These are phyloP conservation scores for Lucilia cuprina DNA, from an alignment of 1,140 invertebrate genomes.

Conservation along the genomic window DNA sequence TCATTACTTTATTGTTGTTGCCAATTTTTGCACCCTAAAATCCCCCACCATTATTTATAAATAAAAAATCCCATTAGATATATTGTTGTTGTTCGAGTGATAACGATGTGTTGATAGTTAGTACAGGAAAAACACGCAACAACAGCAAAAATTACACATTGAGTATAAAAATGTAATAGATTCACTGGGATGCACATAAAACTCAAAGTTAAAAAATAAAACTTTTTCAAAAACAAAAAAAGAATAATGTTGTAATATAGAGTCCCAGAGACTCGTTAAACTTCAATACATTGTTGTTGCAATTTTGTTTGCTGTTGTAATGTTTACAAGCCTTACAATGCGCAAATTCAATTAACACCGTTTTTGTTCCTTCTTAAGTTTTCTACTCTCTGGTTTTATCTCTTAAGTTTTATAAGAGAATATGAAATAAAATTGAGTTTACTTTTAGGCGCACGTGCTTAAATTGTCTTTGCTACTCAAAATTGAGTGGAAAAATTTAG, in stretches of 20 bases:
- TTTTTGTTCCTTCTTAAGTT: too few species aligned
- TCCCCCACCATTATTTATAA: not conserved
- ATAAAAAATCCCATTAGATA: not conserved
- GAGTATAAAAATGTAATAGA: not conserved
- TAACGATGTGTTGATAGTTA: constrained; percentile 36
- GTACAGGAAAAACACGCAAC: not conserved
- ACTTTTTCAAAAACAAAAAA: not conserved
- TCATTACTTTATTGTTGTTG: constrained; percentile 21
- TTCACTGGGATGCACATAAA: constrained; percentile 10
- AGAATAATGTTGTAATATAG: constrained; percentile 6
- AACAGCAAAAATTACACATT: not conserved
- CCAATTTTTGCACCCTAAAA: not conserved
- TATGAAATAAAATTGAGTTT: not conserved
- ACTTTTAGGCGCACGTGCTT: constrained; percentile 34
- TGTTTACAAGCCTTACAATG: too few species aligned
- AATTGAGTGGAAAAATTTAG: not conserved
- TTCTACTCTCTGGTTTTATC: not conserved
- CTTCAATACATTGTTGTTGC: too few species aligned
- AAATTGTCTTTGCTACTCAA: not conserved
- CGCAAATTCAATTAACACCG: too few species aligned
- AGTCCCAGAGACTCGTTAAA: too few species aligned
- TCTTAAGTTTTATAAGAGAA: not conserved
- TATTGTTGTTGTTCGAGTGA: constrained; percentile 41
- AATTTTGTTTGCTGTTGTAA: too few species aligned
- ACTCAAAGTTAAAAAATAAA: not conserved